phyloP scores from a whole-genome alignment of 2,888 invertebrate species.

The Parascotia fuliginaria region DNA sequence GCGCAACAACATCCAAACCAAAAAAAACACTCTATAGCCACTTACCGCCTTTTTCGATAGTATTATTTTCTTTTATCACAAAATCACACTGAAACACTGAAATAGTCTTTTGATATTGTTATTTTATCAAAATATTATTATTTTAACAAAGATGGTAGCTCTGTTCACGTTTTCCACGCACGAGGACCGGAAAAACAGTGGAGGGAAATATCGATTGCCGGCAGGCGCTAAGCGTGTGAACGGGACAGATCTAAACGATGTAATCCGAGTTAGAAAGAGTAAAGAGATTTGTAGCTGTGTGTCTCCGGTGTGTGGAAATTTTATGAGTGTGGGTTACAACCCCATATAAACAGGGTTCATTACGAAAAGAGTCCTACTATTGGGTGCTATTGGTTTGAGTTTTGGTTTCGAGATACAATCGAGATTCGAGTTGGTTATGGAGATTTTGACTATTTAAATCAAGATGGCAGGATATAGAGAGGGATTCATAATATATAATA shows the following conservation, averaged over 20 bases:
- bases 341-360: slow-evolving; percentile 44
- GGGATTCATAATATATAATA: too few relatives aligned
- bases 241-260: slow-evolving; percentile 13
- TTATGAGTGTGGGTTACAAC: slow-evolving; percentile 33
- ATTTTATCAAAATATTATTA: slow-evolving; percentile 7
- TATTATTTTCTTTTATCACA: too few relatives aligned
- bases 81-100: too few relatives aligned
- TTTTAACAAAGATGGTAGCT: slow-evolving; percentile 20
- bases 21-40: too few relatives aligned
- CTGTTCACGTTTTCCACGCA: slow-evolving; percentile 31
- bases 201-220: slow-evolving; percentile 46
- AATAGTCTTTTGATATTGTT: neutral
- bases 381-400: slow-evolving; percentile 7
- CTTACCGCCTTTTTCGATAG: too few relatives aligned
- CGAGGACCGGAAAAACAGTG: slow-evolving; percentile 45
- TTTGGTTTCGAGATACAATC: neutral
- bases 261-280: slow-evolving; percentile 20
- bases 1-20: too few relatives aligned
- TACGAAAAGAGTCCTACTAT: slow-evolving; percentile 38
- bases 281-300: slow-evolving; percentile 28
- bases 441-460: too few relatives aligned
- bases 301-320: slow-evolving; percentile 15
- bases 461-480: too few relatives aligned
- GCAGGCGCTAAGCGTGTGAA: slow-evolving; percentile 18
- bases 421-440: too few relatives aligned